Evolutionary conservation across 2,888 invertebrate genomes (phyloP).

Genomic region (Zaprionus bogoriensis): DNA sequence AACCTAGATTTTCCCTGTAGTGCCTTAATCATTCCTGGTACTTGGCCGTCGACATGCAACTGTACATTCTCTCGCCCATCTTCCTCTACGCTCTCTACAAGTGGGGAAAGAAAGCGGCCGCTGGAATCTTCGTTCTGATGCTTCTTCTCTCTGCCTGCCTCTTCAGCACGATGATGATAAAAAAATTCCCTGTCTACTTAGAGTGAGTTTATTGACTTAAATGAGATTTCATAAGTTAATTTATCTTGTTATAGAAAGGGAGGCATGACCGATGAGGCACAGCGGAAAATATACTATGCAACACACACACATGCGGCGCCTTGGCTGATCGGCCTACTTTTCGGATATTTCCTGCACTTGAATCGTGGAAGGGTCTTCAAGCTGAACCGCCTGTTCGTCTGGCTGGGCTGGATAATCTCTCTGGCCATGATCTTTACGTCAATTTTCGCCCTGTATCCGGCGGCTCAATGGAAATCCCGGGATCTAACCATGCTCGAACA

Average conservation of each 20-base stretch:
- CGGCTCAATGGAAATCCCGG: conserved; percentile 28
- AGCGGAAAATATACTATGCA: conserved; percentile 59
- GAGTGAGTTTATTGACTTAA: conserved; percentile 29
- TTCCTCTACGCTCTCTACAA: conserved; percentile 83
- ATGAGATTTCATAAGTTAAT: neutral
- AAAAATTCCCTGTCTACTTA: conserved; percentile 49
- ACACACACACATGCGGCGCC: conserved; percentile 72
- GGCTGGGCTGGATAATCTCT: conserved; percentile 63
- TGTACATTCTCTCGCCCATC: conserved; percentile 84
- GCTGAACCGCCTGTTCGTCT: conserved; percentile 32
- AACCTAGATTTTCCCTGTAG: conserved; percentile 36
- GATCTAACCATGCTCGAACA: conserved; percentile 47
- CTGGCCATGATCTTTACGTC: conserved; percentile 51
- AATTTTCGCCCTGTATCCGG: conserved; percentile 63
- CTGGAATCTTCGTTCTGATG: conserved; percentile 56
- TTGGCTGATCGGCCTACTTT: conserved; percentile 73
- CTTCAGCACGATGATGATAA: conserved; percentile 64
- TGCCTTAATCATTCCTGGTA: conserved; percentile 85
- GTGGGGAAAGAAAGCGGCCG: conserved; percentile 69
- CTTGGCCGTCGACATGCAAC: conserved; percentile 85
- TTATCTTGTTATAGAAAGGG: neutral
- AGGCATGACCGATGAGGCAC: neutral
- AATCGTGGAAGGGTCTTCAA: conserved; percentile 45
- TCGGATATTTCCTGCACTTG: conserved; percentile 71
- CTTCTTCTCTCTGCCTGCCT: conserved; percentile 67